phyloP scores from a whole-genome alignment of 1,140 invertebrate genomes.

The Physella acuta region DNA sequence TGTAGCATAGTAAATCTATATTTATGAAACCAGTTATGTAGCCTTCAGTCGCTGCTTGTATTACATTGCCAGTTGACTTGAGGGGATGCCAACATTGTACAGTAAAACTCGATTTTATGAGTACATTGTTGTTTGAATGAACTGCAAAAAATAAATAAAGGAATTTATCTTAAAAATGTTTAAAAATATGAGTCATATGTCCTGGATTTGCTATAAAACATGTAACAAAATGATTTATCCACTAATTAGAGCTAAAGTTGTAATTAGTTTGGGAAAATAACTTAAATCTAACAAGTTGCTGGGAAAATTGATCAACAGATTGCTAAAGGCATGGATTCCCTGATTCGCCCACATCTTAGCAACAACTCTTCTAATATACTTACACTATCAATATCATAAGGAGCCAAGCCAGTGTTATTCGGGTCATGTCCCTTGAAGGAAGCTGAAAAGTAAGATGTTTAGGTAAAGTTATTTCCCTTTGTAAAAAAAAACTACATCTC shows the following conservation, averaged over 20 bases:
- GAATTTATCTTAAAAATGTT: not conserved
- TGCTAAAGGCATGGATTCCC: not conserved
- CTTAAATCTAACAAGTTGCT: not conserved
- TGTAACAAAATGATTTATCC: not conserved
- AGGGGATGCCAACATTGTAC: too few relatives aligned
- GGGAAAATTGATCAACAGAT: not conserved
- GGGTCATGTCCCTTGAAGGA: constrained; percentile 36
- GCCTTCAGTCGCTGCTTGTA: too few relatives aligned
- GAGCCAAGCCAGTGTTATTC: constrained; percentile 34
- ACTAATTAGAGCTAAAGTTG: not conserved
- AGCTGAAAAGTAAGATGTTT: too few relatives aligned
- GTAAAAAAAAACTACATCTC: too few relatives aligned
- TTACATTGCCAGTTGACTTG: too few relatives aligned
- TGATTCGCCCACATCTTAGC: not conserved
- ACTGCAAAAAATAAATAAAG: constrained; percentile 43
- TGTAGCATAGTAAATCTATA: too few relatives aligned
- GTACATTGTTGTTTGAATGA: constrained; percentile 56
- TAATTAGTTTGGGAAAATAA: not conserved
- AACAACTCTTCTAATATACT: constrained; percentile 25
- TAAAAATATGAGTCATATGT: not conserved
- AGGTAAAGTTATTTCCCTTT: too few relatives aligned
- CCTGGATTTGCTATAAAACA: not conserved
- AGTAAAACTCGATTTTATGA: too few relatives aligned
- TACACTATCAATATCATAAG: constrained; percentile 41
- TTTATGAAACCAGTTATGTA: too few relatives aligned